These are phyloP conservation scores for Oxytorus armatus DNA, from an alignment of 2,888 invertebrate species.

Conservation along the genomic window DNA sequence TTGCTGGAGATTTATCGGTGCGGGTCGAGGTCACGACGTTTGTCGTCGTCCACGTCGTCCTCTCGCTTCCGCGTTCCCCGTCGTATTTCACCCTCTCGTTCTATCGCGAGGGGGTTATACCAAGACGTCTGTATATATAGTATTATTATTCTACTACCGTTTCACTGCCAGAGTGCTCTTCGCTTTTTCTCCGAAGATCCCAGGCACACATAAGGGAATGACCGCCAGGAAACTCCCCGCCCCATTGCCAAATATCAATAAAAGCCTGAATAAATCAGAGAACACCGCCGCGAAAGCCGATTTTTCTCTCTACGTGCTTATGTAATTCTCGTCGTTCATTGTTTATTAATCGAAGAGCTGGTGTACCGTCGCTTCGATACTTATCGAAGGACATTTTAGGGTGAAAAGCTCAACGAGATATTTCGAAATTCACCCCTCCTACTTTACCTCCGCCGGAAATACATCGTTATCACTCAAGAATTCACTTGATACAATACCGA, in stretches of 20 bases:
- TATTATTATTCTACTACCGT: conserved; percentile 50
- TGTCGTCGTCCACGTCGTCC: conserved; percentile 67
- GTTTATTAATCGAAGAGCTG: conserved; percentile 47
- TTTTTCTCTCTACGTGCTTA: conserved; percentile 19
- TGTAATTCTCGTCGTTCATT: conserved; percentile 14
- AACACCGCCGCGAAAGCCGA: conserved; percentile 45
- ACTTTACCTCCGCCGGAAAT: neutral
- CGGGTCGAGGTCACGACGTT: conserved; percentile 68
- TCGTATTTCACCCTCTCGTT: conserved; percentile 44
- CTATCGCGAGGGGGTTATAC: conserved; percentile 4
- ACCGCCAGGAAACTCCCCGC: conserved; percentile 48
- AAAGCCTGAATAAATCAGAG: conserved; percentile 58
- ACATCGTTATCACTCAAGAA: neutral
- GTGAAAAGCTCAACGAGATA: neutral
- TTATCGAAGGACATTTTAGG: neutral
- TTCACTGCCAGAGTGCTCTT: conserved; percentile 56
- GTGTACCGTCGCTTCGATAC: neutral
- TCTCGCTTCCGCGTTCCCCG: conserved; percentile 50
- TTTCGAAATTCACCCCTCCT: neutral
- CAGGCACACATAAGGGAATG: conserved; percentile 62
- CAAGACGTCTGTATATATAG: conserved; percentile 58
- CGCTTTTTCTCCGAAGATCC: conserved; percentile 45
- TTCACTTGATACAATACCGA: too few species aligned
- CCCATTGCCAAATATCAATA: conserved; percentile 58
- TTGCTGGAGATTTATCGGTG: conserved; percentile 64